phyloP scores from a whole-genome alignment of 2,797 vertebrate genomes.

The Sus cebifrons region DNA sequence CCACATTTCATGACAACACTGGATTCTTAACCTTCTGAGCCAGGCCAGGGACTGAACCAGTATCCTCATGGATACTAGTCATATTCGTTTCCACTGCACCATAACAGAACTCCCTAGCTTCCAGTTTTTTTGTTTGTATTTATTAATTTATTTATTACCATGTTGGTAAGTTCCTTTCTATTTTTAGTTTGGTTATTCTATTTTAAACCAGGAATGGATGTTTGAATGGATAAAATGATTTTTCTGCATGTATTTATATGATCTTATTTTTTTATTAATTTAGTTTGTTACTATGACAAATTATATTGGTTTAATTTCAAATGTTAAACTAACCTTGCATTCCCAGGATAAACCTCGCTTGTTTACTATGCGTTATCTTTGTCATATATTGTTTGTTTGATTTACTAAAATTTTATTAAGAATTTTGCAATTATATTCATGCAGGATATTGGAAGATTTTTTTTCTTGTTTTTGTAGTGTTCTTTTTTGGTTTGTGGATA shows the following conservation, averaged over 20 bases:
- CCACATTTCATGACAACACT: too few relatives aligned
- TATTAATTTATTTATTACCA: background rate
- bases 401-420: background rate
- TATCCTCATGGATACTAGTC: too few relatives aligned
- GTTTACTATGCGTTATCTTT: background rate
- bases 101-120: background rate
- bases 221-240: background rate
- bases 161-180: background rate
- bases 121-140: background rate
- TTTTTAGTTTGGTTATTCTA: background rate
- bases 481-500: background rate
- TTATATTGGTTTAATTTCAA: background rate
- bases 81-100: too few relatives aligned
- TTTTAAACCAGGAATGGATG: background rate
- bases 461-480: background rate
- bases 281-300: background rate
- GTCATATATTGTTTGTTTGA: background rate
- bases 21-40: too few relatives aligned
- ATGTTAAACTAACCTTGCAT: background rate
- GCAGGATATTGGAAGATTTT: background rate
- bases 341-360: background rate
- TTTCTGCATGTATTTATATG: background rate
- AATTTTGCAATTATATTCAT: background rate
- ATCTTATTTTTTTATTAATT: background rate
- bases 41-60: too few relatives aligned